A percentile compares a stretch with the other conserved stretches of the same genome.
Conservation (phyloP, 1,140 invertebrate genomes). For the Tetranychus cinnabarinus region DNA sequence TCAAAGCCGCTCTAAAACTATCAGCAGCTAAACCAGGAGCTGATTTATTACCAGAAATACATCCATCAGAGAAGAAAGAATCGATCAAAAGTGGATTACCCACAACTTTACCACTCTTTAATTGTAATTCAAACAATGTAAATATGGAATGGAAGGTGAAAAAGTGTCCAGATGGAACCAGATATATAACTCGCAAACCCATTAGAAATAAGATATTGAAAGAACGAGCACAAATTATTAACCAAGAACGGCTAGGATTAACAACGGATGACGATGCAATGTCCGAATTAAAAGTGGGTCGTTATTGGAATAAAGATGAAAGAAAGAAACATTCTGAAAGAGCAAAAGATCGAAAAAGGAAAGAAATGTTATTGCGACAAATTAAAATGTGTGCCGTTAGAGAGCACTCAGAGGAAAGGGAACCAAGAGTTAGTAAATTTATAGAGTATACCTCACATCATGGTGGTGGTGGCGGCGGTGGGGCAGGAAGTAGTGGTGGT, state of each 20-base stretch:
- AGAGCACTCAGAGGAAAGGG: slow-evolving; percentile 8
- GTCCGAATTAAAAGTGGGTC: slow-evolving; percentile 52
- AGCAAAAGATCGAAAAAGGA: slow-evolving; percentile 33
- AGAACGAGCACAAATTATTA: slow-evolving; percentile 39
- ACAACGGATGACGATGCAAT: slow-evolving; percentile 59
- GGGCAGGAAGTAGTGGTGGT: too few species aligned
- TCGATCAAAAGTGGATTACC: slow-evolving; percentile 10
- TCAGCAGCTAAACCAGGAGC: neutral
- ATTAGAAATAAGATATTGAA: slow-evolving; percentile 39
- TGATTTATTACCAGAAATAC: neutral
- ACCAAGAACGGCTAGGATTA: slow-evolving; percentile 39
- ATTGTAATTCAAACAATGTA: neutral
- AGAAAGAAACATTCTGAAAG: slow-evolving; percentile 45
- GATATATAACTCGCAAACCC: slow-evolving; percentile 48
- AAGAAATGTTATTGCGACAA: slow-evolving; percentile 18
- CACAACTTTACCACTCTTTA: neutral
- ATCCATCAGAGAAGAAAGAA: slow-evolving; percentile 12
- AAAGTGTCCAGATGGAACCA: slow-evolving; percentile 43
- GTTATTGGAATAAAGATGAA: slow-evolving; percentile 56
- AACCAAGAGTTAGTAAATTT: neutral
- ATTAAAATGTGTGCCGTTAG: slow-evolving; percentile 5
- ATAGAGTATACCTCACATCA: too few species aligned
- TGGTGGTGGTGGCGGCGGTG: too few species aligned
- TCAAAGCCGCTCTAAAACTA: neutral
- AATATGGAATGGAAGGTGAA: slow-evolving; percentile 53